Conservation (phyloP, 92 coral and sea anemone species). For the Palythoa grandis region DNA sequence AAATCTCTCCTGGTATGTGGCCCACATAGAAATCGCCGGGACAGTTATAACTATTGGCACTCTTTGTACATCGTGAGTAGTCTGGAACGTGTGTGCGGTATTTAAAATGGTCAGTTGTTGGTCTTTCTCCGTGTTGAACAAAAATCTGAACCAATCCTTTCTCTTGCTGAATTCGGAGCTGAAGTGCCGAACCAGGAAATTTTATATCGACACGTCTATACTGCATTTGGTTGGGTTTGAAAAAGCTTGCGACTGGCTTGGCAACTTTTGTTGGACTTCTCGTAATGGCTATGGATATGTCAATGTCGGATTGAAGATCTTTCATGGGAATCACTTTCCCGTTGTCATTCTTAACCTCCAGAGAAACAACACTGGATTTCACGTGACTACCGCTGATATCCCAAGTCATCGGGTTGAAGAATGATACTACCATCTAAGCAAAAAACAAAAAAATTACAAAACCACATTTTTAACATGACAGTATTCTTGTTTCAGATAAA, state of each 20-base stretch:
- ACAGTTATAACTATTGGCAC: slow-evolving; percentile 30
- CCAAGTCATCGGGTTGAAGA: slow-evolving; percentile 82
- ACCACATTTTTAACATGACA: not conserved
- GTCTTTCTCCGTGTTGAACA: slow-evolving; percentile 57
- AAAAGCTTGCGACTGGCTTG: slow-evolving; percentile 45
- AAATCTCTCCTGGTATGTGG: slow-evolving; percentile 29
- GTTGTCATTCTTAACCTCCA: slow-evolving; percentile 62
- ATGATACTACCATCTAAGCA: slow-evolving; percentile 54
- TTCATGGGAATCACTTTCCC: slow-evolving; percentile 49
- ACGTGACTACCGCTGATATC: slow-evolving; percentile 62
- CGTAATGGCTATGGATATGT: slow-evolving; percentile 54
- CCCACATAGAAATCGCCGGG: slow-evolving; percentile 30
- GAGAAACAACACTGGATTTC: slow-evolving; percentile 56
- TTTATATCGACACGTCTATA: slow-evolving; percentile 54
- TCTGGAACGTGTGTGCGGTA: slow-evolving; percentile 50
- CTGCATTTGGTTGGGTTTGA: slow-evolving; percentile 69
- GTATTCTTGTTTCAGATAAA: not conserved
- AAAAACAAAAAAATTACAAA: not conserved
- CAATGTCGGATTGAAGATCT: slow-evolving; percentile 60
- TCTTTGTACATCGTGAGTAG: slow-evolving; percentile 37
- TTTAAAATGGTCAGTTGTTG: slow-evolving; percentile 51
- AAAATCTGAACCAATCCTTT: slow-evolving; percentile 36
- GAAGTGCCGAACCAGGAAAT: slow-evolving; percentile 58
- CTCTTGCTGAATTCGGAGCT: slow-evolving; percentile 31
- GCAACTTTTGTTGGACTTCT: slow-evolving; percentile 6